Evolutionary conservation across 2,888 invertebrate genomes (phyloP).

Genomic region (Helobdella robusta): DNA sequence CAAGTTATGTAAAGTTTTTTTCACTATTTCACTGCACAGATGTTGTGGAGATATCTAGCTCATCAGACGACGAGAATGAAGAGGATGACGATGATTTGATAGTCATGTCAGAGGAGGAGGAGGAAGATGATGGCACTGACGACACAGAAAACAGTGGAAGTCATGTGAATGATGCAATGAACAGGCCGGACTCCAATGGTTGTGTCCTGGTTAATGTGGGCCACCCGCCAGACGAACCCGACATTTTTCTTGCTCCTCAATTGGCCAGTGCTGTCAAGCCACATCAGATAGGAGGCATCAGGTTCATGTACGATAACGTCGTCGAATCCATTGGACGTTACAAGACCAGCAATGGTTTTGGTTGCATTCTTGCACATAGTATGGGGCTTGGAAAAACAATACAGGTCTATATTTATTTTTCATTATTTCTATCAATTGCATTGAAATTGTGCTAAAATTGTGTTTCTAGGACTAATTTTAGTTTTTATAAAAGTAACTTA

Average conservation of each 20-base stretch:
- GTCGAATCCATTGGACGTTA: conserved; percentile 83
- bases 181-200: conserved; percentile 80
- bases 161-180: conserved; percentile 83
- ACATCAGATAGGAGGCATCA: conserved; percentile 87
- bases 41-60: conserved; percentile 37
- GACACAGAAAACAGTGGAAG: conserved; percentile 78
- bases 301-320: conserved; percentile 91
- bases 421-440: too few species aligned
- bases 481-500: not conserved
- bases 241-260: conserved; percentile 79
- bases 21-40: conserved; percentile 28
- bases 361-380: conserved; percentile 93
- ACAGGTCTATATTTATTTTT: too few species aligned
- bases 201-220: conserved; percentile 85
- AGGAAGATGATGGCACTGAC: conserved; percentile 57
- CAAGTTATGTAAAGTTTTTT: conserved; percentile 9
- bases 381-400: conserved; percentile 99
- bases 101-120: conserved; percentile 32
- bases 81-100: conserved; percentile 45
- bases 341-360: conserved; percentile 76
- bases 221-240: conserved; percentile 78
- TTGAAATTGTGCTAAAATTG: too few species aligned
- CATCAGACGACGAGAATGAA: conserved; percentile 59
- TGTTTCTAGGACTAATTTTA: conserved; percentile 21
- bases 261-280: conserved; percentile 84